A percentile compares a stretch with the other conserved stretches of the same genome.
These are phyloP conservation scores for Cossypha dichroa DNA, from an alignment of 2,797 vertebrate genomes.

Conservation along the genomic window DNA sequence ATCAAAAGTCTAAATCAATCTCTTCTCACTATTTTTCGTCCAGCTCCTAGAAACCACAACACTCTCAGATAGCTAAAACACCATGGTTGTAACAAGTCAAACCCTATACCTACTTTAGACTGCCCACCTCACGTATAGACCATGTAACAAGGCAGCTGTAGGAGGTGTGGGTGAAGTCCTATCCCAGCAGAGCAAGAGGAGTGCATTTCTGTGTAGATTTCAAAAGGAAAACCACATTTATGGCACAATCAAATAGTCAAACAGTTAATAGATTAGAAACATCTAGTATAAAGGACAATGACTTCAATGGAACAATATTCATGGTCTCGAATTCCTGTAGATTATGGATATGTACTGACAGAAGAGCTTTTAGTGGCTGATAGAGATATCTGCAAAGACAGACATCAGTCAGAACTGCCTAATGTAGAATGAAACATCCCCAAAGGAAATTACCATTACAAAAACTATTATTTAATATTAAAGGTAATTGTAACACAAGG, in stretches of 20 bases:
- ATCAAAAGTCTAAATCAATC: not conserved
- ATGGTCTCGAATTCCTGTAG: not conserved
- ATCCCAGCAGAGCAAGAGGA: not conserved
- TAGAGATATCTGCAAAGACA: conserved; percentile 45
- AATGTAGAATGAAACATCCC: conserved; percentile 47
- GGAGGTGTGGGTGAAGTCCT: not conserved
- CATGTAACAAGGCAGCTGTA: not conserved
- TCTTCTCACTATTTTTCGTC: not conserved
- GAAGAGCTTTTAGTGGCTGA: conserved; percentile 15
- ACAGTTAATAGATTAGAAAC: not conserved
- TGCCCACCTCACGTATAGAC: not conserved
- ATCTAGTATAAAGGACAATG: not conserved
- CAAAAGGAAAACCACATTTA: not conserved
- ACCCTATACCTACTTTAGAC: not conserved
- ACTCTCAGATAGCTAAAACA: not conserved
- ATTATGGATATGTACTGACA: not conserved
- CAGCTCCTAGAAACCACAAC: not conserved
- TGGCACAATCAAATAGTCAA: not conserved
- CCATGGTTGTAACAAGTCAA: not conserved
- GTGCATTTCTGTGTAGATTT: not conserved
- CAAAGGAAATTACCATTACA: conserved; percentile 61
- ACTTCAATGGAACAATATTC: not conserved
- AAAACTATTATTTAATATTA: conserved; percentile 71
- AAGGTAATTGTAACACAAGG: conserved; percentile 65
- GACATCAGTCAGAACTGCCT: conserved; percentile 52